These are phyloP conservation scores for Cheilosia grossa DNA, from an alignment of 2,888 invertebrate genomes.

Conservation along the genomic window DNA sequence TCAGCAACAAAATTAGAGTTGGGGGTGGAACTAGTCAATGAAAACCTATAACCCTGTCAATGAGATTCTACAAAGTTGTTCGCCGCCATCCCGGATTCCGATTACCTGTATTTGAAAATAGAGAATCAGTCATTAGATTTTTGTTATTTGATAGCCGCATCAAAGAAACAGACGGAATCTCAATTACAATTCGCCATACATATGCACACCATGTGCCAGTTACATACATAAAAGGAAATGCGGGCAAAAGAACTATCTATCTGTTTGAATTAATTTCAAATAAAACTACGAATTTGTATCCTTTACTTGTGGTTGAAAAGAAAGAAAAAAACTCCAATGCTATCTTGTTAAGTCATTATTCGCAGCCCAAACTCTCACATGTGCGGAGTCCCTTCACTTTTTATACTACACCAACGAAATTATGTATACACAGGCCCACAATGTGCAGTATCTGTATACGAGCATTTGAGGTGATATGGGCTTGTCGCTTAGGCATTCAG, in stretches of 20 bases:
- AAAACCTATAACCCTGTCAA: slow-evolving; percentile 48
- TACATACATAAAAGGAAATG: slow-evolving; percentile 52
- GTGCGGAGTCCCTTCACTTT: slow-evolving; percentile 34
- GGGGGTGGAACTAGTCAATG: slow-evolving; percentile 38
- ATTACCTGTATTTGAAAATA: slow-evolving; percentile 25
- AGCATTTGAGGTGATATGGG: slow-evolving; percentile 46
- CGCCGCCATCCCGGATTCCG: slow-evolving; percentile 11
- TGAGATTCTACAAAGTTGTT: slow-evolving; percentile 19
- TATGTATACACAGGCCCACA: slow-evolving; percentile 1
- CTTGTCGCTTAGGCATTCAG: slow-evolving; percentile 71
- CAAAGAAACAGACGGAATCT: slow-evolving; percentile 29
- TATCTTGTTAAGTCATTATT: slow-evolving; percentile 49
- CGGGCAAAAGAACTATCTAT: slow-evolving; percentile 3
- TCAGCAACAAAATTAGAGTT: slow-evolving; percentile 10
- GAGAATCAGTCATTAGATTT: slow-evolving; percentile 16
- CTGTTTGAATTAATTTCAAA: slow-evolving; percentile 32
- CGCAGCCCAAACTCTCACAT: slow-evolving; percentile 34
- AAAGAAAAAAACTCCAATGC: slow-evolving; percentile 36
- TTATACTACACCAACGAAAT: not conserved
- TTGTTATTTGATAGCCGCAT: slow-evolving; percentile 53
- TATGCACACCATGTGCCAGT: slow-evolving; percentile 32
- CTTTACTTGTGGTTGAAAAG: slow-evolving; percentile 15
- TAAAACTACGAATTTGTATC: slow-evolving; percentile 21
- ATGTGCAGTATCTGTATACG: slow-evolving; percentile 3
- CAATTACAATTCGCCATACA: not conserved